phyloP scores from a whole-genome alignment of 2,113 vertebrate genomes.

The Cottus gobio region DNA sequence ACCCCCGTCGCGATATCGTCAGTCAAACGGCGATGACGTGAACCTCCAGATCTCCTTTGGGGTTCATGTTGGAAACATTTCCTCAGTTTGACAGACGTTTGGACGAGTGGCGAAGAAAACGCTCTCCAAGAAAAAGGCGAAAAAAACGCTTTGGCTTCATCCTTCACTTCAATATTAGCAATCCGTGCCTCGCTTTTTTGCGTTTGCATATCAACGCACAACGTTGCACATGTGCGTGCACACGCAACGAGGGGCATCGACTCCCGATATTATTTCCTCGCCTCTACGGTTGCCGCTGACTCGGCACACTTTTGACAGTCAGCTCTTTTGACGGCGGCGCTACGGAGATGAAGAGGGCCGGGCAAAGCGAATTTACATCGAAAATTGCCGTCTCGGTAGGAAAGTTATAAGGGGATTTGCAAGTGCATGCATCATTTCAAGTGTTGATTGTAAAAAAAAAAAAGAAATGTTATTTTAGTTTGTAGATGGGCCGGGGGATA shows the following conservation, averaged over 20 bases:
- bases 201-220: constrained; percentile 12
- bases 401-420: constrained; percentile 50
- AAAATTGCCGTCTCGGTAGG: constrained; percentile 57
- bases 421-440: too few species aligned
- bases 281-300: constrained; percentile 52
- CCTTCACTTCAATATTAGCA: constrained; percentile 29
- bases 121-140: not conserved
- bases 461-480: too few species aligned
- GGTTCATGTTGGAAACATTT: constrained; percentile 9
- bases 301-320: constrained; percentile 55
- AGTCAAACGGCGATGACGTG: constrained; percentile 8
- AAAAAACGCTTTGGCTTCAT: constrained; percentile 5
- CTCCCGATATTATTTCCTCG: constrained; percentile 36
- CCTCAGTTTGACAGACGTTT: constrained; percentile 15
- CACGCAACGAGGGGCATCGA: constrained; percentile 4
- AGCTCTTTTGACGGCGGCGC: constrained; percentile 55
- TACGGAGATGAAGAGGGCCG: constrained; percentile 59
- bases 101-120: not conserved
- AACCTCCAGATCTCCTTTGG: not conserved
- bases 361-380: constrained; percentile 59
- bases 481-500: constrained; percentile 5
- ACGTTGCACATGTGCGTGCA: not conserved
- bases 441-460: too few species aligned
- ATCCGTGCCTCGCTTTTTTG: not conserved
- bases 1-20: not conserved